phyloP scores from a whole-genome alignment of 2,888 invertebrate genomes.

The Ophion ventricosus region DNA sequence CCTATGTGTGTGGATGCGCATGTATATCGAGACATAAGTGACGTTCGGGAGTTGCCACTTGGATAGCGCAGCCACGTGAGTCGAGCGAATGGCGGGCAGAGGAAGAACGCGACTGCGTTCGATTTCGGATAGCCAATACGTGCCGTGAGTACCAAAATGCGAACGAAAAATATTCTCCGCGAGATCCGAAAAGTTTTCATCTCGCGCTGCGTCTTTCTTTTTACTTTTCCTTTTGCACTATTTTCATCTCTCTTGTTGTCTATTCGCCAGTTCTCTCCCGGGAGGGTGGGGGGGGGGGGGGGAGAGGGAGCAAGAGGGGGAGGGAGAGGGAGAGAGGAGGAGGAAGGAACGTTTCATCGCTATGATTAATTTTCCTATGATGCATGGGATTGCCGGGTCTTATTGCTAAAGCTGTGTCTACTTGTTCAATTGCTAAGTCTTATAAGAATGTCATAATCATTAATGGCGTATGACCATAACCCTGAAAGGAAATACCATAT shows the following conservation, averaged over 20 bases:
- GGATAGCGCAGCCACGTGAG: constrained; percentile 39
- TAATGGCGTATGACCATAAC: no score
- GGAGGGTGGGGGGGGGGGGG: not conserved
- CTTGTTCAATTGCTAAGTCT: not conserved
- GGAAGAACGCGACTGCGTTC: constrained; percentile 64
- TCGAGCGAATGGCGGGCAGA: constrained; percentile 22
- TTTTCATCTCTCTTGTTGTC: constrained; percentile 28
- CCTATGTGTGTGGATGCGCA: not conserved
- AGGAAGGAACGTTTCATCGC: constrained; percentile 12
- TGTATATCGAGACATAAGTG: constrained; percentile 12
- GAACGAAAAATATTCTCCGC: constrained; percentile 72
- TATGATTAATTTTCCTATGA: constrained; percentile 29
- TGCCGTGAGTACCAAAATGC: constrained; percentile 70
- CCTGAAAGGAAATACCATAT: no score
- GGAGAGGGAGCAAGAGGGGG: constrained; percentile 12
- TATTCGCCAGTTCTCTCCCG: constrained; percentile 4
- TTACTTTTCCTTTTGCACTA: constrained; percentile 14
- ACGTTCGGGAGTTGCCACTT: constrained; percentile 21
- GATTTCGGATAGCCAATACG: constrained; percentile 72
- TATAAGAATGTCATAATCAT: no score
- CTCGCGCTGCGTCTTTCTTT: constrained; percentile 46
- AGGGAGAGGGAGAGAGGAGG: not conserved
- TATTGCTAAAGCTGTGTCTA: not conserved
- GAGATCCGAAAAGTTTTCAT: constrained; percentile 62
- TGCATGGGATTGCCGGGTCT: not conserved